Evolutionary conservation across 2,797 vertebrate genomes (phyloP).

Genomic region (Melanotaenia pygmaea): DNA sequence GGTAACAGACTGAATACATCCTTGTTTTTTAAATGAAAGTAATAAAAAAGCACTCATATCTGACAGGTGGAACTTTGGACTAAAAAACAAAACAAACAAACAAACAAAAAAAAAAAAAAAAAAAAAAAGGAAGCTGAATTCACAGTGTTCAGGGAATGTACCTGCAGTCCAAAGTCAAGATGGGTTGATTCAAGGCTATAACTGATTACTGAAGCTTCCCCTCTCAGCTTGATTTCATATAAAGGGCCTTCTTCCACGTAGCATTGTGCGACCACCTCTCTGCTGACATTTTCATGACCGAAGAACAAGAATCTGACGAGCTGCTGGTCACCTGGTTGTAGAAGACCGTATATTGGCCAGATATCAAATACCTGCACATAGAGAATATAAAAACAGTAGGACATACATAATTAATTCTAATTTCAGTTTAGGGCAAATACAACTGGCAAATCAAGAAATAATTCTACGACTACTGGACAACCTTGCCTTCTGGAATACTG

Average conservation of each 20-base stretch:
- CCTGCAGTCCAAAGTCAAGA: slow-evolving; percentile 88
- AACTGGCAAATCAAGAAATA: too few relatives aligned
- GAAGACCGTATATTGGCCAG: slow-evolving; percentile 79
- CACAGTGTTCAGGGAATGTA: slow-evolving; percentile 55
- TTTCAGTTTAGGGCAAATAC: not conserved
- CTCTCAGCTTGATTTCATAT: slow-evolving; percentile 84
- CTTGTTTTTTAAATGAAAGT: not conserved
- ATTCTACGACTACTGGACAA: too few relatives aligned
- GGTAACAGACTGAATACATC: too few relatives aligned
- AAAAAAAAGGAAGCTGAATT: not conserved
- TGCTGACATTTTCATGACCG: slow-evolving; percentile 80
- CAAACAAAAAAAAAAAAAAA: too few relatives aligned
- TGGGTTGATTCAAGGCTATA: slow-evolving; percentile 81
- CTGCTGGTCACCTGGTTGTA: slow-evolving; percentile 84
- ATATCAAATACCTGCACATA: slow-evolving; percentile 88
- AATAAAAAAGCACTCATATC: not conserved
- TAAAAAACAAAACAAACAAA: too few relatives aligned
- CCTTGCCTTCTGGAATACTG: too few relatives aligned
- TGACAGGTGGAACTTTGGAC: not conserved
- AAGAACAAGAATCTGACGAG: slow-evolving; percentile 86
- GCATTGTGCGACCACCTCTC: slow-evolving; percentile 82
- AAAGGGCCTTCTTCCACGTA: slow-evolving; percentile 87
- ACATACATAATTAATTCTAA: not conserved
- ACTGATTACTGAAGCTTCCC: slow-evolving; percentile 85
- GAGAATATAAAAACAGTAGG: not conserved